Evolutionary conservation across 2,888 invertebrate species (phyloP).

Genomic region (Strigamia maritima): DNA sequence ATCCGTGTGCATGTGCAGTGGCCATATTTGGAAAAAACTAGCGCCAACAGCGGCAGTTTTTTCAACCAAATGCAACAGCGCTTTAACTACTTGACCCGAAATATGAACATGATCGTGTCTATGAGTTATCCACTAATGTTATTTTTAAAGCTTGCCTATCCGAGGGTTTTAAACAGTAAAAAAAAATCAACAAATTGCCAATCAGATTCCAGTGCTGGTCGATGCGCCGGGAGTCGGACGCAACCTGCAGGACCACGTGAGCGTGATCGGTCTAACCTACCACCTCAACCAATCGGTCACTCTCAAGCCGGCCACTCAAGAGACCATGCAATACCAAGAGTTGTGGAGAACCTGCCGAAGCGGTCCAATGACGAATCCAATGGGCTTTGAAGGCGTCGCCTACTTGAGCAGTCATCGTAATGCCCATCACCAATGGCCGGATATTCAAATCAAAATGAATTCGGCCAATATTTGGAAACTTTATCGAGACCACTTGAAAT

Average conservation of each 20-base stretch:
- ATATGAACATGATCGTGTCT: no score
- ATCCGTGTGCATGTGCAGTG: no score
- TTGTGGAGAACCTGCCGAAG: background rate
- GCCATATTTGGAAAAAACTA: no score
- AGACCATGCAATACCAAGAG: background rate
- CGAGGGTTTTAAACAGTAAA: no score
- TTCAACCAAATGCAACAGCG: no score
- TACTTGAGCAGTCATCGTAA: background rate
- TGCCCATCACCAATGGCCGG: background rate
- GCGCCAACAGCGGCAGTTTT: no score
- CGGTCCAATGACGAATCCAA: conserved; percentile 2
- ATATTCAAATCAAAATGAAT: conserved; percentile 11
- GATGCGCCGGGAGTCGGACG: background rate
- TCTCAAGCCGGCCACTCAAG: background rate
- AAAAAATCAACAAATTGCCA: background rate
- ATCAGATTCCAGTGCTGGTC: background rate
- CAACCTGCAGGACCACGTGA: background rate
- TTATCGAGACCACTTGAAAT: background rate
- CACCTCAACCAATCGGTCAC: background rate
- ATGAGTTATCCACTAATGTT: no score
- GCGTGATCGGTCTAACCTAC: background rate
- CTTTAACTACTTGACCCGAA: no score
- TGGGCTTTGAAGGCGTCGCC: background rate
- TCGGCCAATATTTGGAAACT: background rate
- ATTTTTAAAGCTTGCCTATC: no score